Evolutionary conservation across 2,113 vertebrate species (phyloP).

Genomic region (Polyodon spathula): DNA sequence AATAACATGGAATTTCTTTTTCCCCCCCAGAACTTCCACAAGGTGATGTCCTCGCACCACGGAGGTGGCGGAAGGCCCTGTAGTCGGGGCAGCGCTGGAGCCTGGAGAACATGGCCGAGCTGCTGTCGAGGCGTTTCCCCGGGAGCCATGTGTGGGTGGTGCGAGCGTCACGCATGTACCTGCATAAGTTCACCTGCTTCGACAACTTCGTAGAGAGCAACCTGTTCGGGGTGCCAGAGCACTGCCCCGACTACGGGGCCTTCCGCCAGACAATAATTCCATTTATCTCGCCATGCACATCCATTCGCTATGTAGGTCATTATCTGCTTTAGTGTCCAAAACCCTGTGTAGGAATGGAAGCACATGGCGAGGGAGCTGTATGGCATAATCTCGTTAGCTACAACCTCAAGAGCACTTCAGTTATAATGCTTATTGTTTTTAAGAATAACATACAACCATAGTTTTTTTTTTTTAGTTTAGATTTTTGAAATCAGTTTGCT

Average conservation of each 20-base stretch:
- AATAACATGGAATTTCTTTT: neutral
- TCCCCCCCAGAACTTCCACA: slow-evolving; percentile 73
- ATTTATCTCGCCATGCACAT: slow-evolving; percentile 97
- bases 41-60: slow-evolving; percentile 76
- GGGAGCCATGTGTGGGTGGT: slow-evolving; percentile 79
- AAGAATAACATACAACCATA: no score
- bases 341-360: no score
- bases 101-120: slow-evolving; percentile 74
- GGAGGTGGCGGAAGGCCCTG: no score
- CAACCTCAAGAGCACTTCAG: no score
- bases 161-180: slow-evolving; percentile 81
- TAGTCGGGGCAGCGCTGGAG: slow-evolving; percentile 83
- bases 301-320: slow-evolving; percentile 83
- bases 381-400: no score
- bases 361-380: no score
- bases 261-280: slow-evolving; percentile 78
- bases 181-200: slow-evolving; percentile 96
- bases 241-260: slow-evolving; percentile 65
- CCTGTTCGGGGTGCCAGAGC: slow-evolving; percentile 89
- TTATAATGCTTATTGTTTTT: no score
- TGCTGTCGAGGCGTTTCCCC: slow-evolving; percentile 89
- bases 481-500: no score
- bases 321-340: no score
- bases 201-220: slow-evolving; percentile 89
- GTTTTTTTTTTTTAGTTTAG: no score